These are phyloP conservation scores for Ceratotherium simum DNA, from an alignment of 2,113 vertebrate genomes.

Conservation along the genomic window DNA sequence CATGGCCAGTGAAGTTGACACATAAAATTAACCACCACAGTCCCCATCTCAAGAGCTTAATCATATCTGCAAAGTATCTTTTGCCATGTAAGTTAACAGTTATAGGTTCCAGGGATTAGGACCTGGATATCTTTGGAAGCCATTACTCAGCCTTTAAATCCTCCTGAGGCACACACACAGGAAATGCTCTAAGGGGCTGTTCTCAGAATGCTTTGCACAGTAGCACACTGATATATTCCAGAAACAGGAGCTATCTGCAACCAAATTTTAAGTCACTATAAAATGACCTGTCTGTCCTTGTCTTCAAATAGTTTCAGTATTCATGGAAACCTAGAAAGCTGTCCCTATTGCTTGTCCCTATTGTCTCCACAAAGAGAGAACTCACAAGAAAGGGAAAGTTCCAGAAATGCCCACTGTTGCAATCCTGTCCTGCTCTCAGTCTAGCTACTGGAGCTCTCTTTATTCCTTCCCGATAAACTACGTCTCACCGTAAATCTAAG, in stretches of 20 bases:
- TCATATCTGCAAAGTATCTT: not conserved
- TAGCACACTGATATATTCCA: not conserved
- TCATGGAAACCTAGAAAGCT: not conserved
- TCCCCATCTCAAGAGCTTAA: not conserved
- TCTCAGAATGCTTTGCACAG: not conserved
- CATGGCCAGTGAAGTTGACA: not conserved
- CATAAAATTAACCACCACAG: not conserved
- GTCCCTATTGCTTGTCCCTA: not conserved
- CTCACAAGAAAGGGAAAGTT: not conserved
- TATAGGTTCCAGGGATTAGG: not conserved
- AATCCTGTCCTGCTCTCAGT: not conserved
- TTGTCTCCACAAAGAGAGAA: not conserved
- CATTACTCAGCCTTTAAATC: not conserved
- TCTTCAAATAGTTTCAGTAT: not conserved
- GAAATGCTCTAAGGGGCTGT: not conserved
- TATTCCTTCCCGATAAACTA: not conserved
- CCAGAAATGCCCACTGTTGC: not conserved
- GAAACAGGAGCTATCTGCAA: not conserved
- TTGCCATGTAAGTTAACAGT: not conserved
- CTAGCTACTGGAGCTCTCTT: not conserved
- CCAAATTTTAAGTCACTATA: not conserved
- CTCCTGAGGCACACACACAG: not conserved
- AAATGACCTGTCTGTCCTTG: not conserved
- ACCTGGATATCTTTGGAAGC: not conserved
- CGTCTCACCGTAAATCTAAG: not conserved